These are phyloP conservation scores for Drosophila yooni DNA, from an alignment of 2,888 invertebrate genomes.

Conservation along the genomic window DNA sequence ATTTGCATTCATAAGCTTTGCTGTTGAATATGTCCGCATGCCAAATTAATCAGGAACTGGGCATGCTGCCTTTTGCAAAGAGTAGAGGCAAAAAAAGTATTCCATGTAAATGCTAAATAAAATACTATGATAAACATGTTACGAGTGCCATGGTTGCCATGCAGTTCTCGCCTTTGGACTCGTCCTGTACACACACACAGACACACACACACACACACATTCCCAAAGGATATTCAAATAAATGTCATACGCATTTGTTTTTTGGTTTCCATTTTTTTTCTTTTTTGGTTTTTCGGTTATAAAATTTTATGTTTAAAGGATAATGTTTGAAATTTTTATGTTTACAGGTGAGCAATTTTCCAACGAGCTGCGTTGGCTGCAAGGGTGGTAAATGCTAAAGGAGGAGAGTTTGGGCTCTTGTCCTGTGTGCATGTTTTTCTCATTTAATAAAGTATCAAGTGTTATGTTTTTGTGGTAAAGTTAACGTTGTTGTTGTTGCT, in stretches of 20 bases:
- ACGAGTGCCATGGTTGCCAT: conserved; percentile 43
- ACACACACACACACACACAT: conserved; percentile 12
- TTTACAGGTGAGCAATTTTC: conserved; percentile 79
- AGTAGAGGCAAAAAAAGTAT: conserved; percentile 40
- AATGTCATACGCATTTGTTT: conserved; percentile 81
- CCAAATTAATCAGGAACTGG: not conserved
- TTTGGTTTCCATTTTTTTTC: conserved; percentile 52
- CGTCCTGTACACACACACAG: conserved; percentile 1
- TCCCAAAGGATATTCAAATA: conserved; percentile 81
- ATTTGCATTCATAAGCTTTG: not conserved
- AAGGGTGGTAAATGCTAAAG: not conserved
- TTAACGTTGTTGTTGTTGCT: conserved; percentile 42
- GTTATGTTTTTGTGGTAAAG: conserved; percentile 75
- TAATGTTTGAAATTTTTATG: conserved; percentile 80
- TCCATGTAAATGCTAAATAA: conserved; percentile 67
- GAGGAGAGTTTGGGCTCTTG: conserved; percentile 2
- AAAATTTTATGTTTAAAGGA: conserved; percentile 81
- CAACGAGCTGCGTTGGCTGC: conserved; percentile 40
- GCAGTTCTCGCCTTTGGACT: conserved; percentile 28
- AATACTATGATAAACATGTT: conserved; percentile 79
- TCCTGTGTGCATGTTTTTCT: conserved; percentile 68
- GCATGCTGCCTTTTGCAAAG: not conserved
- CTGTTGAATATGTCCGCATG: not conserved
- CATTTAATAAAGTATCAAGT: conserved; percentile 81
- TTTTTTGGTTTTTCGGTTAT: conserved; percentile 62